Conservation (phyloP, 2,888 invertebrate genomes). For the Limnephilus marmoratus region DNA sequence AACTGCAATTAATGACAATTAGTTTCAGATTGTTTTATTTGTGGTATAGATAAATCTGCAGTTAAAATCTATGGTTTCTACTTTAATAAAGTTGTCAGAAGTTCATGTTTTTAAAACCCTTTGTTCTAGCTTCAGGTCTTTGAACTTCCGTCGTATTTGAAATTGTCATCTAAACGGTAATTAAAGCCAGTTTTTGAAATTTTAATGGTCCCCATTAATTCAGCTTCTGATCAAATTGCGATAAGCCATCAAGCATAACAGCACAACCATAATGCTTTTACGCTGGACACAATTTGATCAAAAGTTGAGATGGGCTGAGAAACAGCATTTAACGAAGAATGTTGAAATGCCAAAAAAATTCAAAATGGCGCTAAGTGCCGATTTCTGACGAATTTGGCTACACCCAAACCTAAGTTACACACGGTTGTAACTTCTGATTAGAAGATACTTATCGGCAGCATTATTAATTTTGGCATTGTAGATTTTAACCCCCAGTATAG, state of each 20-base stretch:
- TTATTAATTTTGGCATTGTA: not conserved
- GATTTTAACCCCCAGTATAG: not conserved
- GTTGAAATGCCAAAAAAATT: not conserved
- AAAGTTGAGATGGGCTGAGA: not conserved
- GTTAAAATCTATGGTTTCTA: not conserved
- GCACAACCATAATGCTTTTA: not conserved
- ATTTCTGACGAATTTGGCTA: not conserved
- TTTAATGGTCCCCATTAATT: not conserved
- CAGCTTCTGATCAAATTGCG: not conserved
- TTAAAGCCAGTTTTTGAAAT: too few species aligned
- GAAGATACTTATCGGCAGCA: not conserved
- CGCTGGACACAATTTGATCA: not conserved
- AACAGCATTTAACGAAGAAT: not conserved
- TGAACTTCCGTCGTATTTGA: too few species aligned
- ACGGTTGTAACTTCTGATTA: not conserved
- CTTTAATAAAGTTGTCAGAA: not conserved
- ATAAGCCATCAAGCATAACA: too few species aligned
- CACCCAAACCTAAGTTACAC: not conserved
- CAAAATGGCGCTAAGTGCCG: not conserved
- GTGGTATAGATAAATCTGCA: not conserved
- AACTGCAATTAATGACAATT: not conserved
- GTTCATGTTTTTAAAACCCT: not conserved
- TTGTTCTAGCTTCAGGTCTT: too few species aligned
- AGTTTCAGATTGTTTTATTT: not conserved
- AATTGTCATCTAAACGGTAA: too few species aligned